Percentiles rank a stretch among this genome's conserved stretches.
Evolutionary conservation across 2,797 vertebrate genomes (phyloP).

Genomic region (Masticophis lateralis): DNA sequence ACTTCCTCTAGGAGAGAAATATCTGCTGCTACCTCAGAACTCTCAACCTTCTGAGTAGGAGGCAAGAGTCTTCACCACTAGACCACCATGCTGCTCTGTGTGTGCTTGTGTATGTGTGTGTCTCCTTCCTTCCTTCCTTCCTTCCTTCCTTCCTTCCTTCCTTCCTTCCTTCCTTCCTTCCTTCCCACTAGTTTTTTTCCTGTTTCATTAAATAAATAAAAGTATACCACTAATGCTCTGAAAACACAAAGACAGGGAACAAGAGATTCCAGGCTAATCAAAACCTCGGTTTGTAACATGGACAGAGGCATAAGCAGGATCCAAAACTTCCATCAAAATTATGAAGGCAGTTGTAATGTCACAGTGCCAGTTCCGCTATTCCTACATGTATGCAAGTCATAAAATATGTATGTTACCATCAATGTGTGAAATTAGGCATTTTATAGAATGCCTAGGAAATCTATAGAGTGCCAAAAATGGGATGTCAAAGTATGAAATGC

Average conservation of each 20-base stretch:
- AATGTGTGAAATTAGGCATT: neutral
- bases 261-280: neutral
- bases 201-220: neutral
- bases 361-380: neutral
- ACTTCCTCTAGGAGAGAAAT: too few relatives aligned
- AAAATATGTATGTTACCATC: neutral
- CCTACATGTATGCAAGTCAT: neutral
- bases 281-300: neutral
- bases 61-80: too few relatives aligned
- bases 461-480: neutral
- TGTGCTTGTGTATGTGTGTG: too few relatives aligned
- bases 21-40: too few relatives aligned
- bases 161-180: neutral
- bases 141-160: neutral
- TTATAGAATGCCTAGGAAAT: neutral
- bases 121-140: neutral
- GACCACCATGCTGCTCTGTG: too few relatives aligned
- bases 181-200: neutral
- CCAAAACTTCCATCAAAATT: neutral
- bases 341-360: neutral
- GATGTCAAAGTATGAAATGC: neutral
- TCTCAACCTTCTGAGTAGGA: too few relatives aligned
- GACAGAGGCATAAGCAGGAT: neutral
- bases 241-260: neutral
- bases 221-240: neutral